phyloP scores from a whole-genome alignment of 2,888 invertebrate genomes.

The Euphydryas editha region DNA sequence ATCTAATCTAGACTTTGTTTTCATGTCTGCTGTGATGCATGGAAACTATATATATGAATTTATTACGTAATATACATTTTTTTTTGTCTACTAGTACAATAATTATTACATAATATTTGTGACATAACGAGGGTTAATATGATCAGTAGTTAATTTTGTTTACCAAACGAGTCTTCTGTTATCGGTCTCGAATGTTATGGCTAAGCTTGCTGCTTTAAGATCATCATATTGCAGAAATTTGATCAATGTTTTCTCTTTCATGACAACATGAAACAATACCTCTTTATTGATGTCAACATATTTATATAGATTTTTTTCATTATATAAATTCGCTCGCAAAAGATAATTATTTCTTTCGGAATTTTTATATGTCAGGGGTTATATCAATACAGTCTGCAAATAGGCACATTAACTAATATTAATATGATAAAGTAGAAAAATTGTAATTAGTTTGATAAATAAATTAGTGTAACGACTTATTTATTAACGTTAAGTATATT shows the following conservation, averaged over 20 bases:
- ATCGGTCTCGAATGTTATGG: constrained; percentile 49
- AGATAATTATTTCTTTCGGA: neutral
- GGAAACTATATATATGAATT: too few relatives aligned
- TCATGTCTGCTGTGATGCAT: too few relatives aligned
- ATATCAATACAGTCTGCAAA: constrained; percentile 1
- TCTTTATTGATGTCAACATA: neutral
- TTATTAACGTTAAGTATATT: too few relatives aligned
- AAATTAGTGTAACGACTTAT: neutral
- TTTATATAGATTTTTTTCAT: neutral
- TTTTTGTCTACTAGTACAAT: too few relatives aligned
- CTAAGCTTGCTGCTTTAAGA: constrained; percentile 25
- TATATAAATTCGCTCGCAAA: neutral
- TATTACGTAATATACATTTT: too few relatives aligned
- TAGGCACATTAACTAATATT: neutral
- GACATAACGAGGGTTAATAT: neutral
- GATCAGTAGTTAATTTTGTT: constrained; percentile 48
- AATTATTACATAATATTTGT: too few relatives aligned
- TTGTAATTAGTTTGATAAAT: neutral
- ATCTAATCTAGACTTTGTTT: too few relatives aligned
- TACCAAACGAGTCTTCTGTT: constrained; percentile 57
- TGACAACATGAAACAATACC: neutral
- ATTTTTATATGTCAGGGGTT: constrained; percentile 10
- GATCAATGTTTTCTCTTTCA: constrained; percentile 27
- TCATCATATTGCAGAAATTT: constrained; percentile 27
- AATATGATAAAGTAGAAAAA: neutral